phyloP scores from a whole-genome alignment of 2,113 vertebrate genomes.

The Catharus bicknelli region DNA sequence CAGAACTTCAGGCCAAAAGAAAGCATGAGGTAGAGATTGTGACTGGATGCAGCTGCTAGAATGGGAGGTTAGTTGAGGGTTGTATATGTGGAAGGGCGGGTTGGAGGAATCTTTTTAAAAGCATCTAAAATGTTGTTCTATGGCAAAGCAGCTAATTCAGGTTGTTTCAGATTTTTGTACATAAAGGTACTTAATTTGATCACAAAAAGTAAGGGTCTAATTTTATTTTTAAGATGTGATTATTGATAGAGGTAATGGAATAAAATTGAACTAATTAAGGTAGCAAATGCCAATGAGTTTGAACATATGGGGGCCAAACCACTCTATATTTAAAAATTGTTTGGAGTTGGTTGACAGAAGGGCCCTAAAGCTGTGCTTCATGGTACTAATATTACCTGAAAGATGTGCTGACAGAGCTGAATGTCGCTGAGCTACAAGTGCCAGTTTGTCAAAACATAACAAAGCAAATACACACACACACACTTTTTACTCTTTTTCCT shows the following conservation, averaged over 20 bases:
- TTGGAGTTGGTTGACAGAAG: background rate
- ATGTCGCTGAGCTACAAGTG: background rate
- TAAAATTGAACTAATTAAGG: background rate
- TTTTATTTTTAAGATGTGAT: background rate
- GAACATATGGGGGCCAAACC: background rate
- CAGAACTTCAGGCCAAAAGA: background rate
- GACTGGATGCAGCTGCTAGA: background rate
- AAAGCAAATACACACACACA: background rate
- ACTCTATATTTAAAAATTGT: background rate
- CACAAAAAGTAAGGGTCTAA: background rate
- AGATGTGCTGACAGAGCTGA: background rate
- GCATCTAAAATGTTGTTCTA: background rate
- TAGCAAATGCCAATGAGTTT: background rate
- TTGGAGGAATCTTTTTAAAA: background rate
- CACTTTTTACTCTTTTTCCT: background rate
- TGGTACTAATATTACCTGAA: background rate
- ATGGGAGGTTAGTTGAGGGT: background rate
- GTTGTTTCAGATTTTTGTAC: background rate
- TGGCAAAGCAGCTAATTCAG: background rate
- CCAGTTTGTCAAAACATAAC: conserved; percentile 26
- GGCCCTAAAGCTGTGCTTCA: background rate
- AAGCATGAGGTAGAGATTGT: background rate
- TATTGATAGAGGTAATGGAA: background rate
- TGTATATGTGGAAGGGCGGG: background rate
- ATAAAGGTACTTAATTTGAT: background rate